Evolutionary conservation across 2,888 invertebrate genomes (phyloP), one percentile per base, ranked within the genome.

Genomic region (Metacarcinus magister): DNA sequence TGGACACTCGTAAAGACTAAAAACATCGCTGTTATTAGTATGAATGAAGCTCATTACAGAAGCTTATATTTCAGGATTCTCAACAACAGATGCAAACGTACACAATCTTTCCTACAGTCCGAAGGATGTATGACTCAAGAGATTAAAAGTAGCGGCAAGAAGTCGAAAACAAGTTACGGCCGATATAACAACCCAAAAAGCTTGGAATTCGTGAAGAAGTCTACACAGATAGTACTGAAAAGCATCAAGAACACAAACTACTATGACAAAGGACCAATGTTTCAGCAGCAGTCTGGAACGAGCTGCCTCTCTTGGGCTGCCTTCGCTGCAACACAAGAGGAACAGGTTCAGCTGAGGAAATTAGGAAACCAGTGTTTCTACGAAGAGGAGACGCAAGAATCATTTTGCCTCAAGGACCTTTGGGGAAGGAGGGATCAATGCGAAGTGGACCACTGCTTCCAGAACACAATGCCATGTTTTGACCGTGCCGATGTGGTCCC

Each of bases 61-160:
- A 10, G 39, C 92, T 39, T 67, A 13, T 44, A 67, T 0, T 93
- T 93, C 67, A 67, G 93, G 13, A 67, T 93, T 32, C 93, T 93
- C 43, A 43, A 10, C 44, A 23, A 10, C 67, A 60, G 93, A 43
- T 93, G 93, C 43, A 32, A 48, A 39, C 67, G 67, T 39, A 39
- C 93, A 10, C 39, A 39, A 23, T 43, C 32, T 1, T 67, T 54
- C 67, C 39, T 93, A n/a, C 39, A 67, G 23, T 60, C 60, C 5
- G 43, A 67, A n/a, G 67, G 67, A 23, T 93, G 93, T 23, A 32
- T 43, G 43, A 3, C 44, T 19, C 8, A 32, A 67, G 16, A 67
- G 0, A 19, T 43, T 28, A 32, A 2, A 82, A 82, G 39, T 39
- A 39, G 39, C 39, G 39, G 39, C 39, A 39, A 39, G 39, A 39